Conservation (phyloP, 2,113 vertebrate genomes). For the Indicator indicator region DNA sequence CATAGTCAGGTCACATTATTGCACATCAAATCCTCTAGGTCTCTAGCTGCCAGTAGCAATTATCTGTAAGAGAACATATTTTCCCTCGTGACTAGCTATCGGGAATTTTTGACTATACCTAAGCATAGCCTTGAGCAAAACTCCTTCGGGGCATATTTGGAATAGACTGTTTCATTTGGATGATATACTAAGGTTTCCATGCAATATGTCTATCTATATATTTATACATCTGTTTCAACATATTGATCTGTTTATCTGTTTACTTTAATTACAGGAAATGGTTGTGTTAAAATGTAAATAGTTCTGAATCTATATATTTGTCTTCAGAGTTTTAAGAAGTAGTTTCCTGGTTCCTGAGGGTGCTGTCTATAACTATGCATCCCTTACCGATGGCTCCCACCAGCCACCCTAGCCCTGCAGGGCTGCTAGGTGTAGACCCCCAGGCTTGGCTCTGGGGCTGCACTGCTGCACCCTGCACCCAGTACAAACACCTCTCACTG, state of each 20-base stretch:
- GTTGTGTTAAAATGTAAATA: constrained; percentile 74
- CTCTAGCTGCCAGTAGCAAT: constrained; percentile 92
- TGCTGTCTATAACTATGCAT: not conserved
- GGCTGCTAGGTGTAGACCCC: not conserved
- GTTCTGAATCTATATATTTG: constrained; percentile 34
- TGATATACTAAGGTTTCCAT: constrained; percentile 75
- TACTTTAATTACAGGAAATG: constrained; percentile 75
- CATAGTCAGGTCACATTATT: constrained; percentile 90
- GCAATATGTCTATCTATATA: constrained; percentile 75
- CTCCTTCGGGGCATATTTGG: constrained; percentile 80
- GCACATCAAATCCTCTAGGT: constrained; percentile 87
- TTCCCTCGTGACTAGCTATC: constrained; percentile 84
- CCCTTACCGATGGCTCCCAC: not conserved
- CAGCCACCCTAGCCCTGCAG: not conserved
- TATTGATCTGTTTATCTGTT: constrained; percentile 81
- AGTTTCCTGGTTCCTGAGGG: not conserved
- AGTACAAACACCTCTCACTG: accelerated
- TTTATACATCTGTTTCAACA: constrained; percentile 81
- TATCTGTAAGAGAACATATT: constrained; percentile 93
- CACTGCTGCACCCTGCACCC: not conserved
- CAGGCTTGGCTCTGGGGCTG: not conserved
- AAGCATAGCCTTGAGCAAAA: constrained; percentile 88
- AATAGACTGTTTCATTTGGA: constrained; percentile 80
- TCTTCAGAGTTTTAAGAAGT: constrained; percentile 21
- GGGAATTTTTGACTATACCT: constrained; percentile 83